A percentile compares a stretch with the other conserved stretches of the same genome.
Evolutionary conservation across 2,113 vertebrate genomes (phyloP).

Genomic region (Scomber colias): DNA sequence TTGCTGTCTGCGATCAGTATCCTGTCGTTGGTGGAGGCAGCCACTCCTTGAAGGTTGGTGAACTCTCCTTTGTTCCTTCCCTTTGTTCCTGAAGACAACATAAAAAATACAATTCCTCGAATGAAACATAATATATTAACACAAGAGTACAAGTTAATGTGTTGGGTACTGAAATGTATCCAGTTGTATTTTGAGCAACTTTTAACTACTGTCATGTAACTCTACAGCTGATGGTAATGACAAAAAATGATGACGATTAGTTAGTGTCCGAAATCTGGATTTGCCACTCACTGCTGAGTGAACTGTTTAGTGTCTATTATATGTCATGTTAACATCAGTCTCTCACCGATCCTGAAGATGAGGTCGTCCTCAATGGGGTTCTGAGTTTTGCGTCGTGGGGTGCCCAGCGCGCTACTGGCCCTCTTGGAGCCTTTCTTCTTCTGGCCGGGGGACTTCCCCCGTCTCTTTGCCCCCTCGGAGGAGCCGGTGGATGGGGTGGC

Average conservation of each 20-base stretch:
- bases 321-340: neutral
- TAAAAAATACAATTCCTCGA: neutral
- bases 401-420: slow-evolving; percentile 96
- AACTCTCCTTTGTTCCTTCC: slow-evolving; percentile 99
- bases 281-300: too few relatives aligned
- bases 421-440: slow-evolving; percentile 95
- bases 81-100: slow-evolving; percentile 89
- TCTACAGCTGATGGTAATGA: too few relatives aligned
- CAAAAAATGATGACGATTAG: too few relatives aligned
- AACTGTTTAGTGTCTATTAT: too few relatives aligned
- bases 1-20: slow-evolving; percentile 98
- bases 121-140: too few relatives aligned
- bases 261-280: too few relatives aligned
- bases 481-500: slow-evolving; percentile 84
- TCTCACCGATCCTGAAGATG: slow-evolving; percentile 94
- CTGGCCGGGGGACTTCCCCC: slow-evolving; percentile 96
- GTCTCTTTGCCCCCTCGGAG: slow-evolving; percentile 93
- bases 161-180: too few relatives aligned
- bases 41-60: slow-evolving; percentile 98
- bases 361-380: slow-evolving; percentile 98
- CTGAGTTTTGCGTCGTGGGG: slow-evolving; percentile 92
- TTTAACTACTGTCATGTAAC: too few relatives aligned
- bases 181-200: too few relatives aligned
- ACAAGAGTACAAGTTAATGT: too few relatives aligned
- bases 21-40: slow-evolving; percentile 90